A percentile compares a stretch with the other conserved stretches of the same genome.
phyloP scores from a whole-genome alignment of 1,140 invertebrate genomes.

The Reticulitermes speratus region DNA sequence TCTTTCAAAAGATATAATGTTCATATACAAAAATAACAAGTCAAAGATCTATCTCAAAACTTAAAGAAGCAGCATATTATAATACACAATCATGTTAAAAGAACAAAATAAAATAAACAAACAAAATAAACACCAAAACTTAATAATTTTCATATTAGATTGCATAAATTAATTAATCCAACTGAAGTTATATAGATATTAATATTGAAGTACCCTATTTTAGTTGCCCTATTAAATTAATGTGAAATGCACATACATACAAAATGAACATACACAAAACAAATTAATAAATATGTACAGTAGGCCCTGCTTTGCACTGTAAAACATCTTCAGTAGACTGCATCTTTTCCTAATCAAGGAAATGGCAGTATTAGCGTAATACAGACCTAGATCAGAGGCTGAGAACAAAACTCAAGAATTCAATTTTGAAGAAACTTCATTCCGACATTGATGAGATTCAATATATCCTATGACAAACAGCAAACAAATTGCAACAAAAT shows the following conservation, averaged over 20 bases:
- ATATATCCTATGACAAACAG: slow-evolving; percentile 8
- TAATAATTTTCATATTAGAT: slow-evolving; percentile 24
- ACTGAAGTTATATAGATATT: slow-evolving; percentile 3
- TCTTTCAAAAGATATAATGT: slow-evolving; percentile 23
- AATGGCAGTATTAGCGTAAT: neutral
- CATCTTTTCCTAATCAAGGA: neutral
- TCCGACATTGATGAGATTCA: neutral
- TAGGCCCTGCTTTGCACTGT: slow-evolving; percentile 15
- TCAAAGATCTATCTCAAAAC: slow-evolving; percentile 24
- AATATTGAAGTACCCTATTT: slow-evolving; percentile 24
- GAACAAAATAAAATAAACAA: slow-evolving; percentile 19
- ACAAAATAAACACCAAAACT: slow-evolving; percentile 22
- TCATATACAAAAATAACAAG: slow-evolving; percentile 25
- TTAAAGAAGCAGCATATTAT: slow-evolving; percentile 21
- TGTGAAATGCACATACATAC: slow-evolving; percentile 29
- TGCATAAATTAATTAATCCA: slow-evolving; percentile 20
- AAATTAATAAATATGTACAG: slow-evolving; percentile 22
- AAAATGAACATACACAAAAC: slow-evolving; percentile 18
- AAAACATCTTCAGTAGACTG: slow-evolving; percentile 11
- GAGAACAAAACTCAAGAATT: neutral
- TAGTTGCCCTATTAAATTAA: slow-evolving; percentile 19
- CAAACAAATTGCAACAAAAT: slow-evolving; percentile 10
- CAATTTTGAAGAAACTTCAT: neutral
- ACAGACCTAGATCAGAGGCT: slow-evolving; percentile 9
- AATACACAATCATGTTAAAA: slow-evolving; percentile 14